These are phyloP conservation scores for Hartigia nigra DNA, from an alignment of 2,888 invertebrate species.

Conservation along the genomic window DNA sequence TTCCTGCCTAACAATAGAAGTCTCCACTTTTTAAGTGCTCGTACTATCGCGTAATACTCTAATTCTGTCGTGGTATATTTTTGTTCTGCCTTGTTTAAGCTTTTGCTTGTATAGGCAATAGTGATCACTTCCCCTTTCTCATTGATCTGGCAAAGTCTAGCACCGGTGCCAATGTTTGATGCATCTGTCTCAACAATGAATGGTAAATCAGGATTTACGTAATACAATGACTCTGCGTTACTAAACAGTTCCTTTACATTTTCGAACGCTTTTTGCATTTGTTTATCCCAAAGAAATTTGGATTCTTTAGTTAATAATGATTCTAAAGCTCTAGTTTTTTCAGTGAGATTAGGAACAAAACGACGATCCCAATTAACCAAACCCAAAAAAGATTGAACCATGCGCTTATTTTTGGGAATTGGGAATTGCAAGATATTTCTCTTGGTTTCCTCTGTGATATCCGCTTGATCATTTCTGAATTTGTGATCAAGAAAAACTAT, in stretches of 20 bases:
- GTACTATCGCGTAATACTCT: slow-evolving; percentile 12
- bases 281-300: slow-evolving; percentile 7
- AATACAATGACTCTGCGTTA: not conserved
- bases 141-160: slow-evolving; percentile 13
- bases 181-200: slow-evolving; percentile 16
- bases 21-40: slow-evolving; percentile 15
- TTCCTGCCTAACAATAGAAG: slow-evolving; percentile 6
- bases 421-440: slow-evolving; percentile 7
- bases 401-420: slow-evolving; percentile 11
- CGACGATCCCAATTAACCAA: slow-evolving; percentile 20
- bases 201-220: not conserved
- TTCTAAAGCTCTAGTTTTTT: slow-evolving; percentile 15
- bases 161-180: slow-evolving; percentile 14
- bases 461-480: slow-evolving; percentile 3
- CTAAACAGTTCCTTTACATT: slow-evolving; percentile 11
- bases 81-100: slow-evolving; percentile 6
- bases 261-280: slow-evolving; percentile 13
- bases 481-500: slow-evolving; percentile 1
- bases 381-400: slow-evolving; percentile 10
- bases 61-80: slow-evolving; percentile 15
- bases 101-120: slow-evolving; percentile 11
- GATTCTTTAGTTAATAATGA: slow-evolving; percentile 9
- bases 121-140: slow-evolving; percentile 14
- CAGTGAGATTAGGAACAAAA: slow-evolving; percentile 11
- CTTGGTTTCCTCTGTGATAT: slow-evolving; percentile 8